Evolutionary conservation across 1,140 invertebrate genomes (phyloP), one percentile per base, ranked within the genome.

Genomic region (Cydia fagiglandana): DNA sequence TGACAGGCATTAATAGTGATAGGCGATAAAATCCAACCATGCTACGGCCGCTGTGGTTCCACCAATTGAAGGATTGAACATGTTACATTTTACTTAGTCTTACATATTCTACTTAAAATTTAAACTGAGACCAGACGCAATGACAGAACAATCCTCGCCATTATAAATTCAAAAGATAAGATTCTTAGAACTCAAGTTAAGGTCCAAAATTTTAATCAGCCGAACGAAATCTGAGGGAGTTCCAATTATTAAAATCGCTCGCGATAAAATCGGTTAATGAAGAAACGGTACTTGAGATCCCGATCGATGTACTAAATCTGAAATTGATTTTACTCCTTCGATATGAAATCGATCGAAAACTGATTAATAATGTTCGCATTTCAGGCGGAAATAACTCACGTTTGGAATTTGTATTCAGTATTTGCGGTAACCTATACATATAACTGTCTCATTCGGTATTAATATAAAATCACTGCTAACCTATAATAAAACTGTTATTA

Each of bases 241-340:
- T 86, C 85, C 86, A 90, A 88, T 92, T 91, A 91, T 89, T 90
- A 90, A 91, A 92, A 90, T 89, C 82, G 83, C 79, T 86, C 64
- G 47, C 76, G 88, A 91, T 91, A 91, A 89, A 89, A 92, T 92
- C 89, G 83, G 86, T 83, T 88, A 89, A 92, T 91, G 89, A 89
- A 90, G 90, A 85, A 91, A 88, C 85, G 86, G 87, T 86, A 86
- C 83, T 85, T 77, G 81, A 88, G 81, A 88, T 89, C 83, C 81
- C 78, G 84, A 91, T 89, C 85, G 80, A 79, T 75, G 80, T 79
- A 85, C 83, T 79, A 83, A 87, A 81, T 86, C 83, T 86, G 82
- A 89, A 90, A 90, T 92, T 89, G 88, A 90, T 91, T 92, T 91
- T 84, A 83, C 88, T 87, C 86, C 85, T 82, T 85, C 83, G 87